Evolutionary conservation across 1,140 invertebrate genomes (phyloP), one percentile per base, ranked within the genome.

Genomic region (Achroia grisella): DNA sequence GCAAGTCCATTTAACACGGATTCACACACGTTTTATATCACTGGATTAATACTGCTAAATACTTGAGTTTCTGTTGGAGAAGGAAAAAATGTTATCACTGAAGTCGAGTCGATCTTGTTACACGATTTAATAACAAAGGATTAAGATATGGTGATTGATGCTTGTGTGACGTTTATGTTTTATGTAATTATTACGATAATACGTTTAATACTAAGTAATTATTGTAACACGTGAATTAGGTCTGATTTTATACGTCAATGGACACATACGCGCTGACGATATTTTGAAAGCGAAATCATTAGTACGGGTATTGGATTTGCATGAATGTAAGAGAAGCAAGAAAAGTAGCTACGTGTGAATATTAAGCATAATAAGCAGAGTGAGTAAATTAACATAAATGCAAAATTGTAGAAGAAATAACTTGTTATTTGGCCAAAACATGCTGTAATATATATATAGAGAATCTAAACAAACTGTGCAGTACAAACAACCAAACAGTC

Each of bases 1-100:
- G n/a, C 54, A 35, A 48, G 58, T 75, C 34, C 64, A 74, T 59
- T 44, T 60, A 69, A 68, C 68, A 63, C 52, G 62, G 61, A 14
- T 50, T 47, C 48, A 51, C 62, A 56, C 48, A 52, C 64, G 64
- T 60, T 67, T 50, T 14, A 46, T 48, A 59, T 64, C 66, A 72
- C 66, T 71, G 39, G 43, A 36, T 43, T 52, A 51, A 64, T 52
- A 56, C 56, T 54, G 37, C n/a, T 48, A 62, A 66, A 62, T 71
- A 67, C 60, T 63, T 6, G 17, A 23, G 61, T 50, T 45, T 29
- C 31, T 30, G 46, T 43, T 45, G 48, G 29, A 41, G 53, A 47
- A 46, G 45, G 53, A 52, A 44, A 63, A 52, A 32, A 43, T 49
- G 13, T 55, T 50, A 58, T 52, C 52, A 42, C 9, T 62, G 36